Conservation (phyloP, 53 echinoderm and acorn worm species). For the Antedon mediterranea region DNA sequence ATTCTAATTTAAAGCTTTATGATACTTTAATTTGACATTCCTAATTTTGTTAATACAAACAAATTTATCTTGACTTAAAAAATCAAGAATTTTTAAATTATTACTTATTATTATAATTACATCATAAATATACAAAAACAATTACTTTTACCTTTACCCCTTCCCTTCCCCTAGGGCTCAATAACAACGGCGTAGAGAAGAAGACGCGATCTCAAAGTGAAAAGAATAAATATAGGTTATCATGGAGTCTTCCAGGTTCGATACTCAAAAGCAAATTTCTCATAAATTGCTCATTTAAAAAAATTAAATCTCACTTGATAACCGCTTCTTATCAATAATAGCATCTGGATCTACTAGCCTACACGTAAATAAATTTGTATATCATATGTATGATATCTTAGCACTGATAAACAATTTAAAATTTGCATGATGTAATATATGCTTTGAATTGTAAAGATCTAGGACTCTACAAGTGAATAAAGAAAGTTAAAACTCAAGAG, state of each 20-base stretch:
- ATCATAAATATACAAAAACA: too few relatives aligned
- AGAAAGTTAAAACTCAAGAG: too few relatives aligned
- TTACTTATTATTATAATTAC: too few relatives aligned
- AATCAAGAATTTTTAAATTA: too few relatives aligned
- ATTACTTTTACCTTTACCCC: background rate
- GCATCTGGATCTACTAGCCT: background rate
- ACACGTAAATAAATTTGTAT: background rate
- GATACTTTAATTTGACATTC: too few relatives aligned
- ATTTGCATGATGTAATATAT: background rate
- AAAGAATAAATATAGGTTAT: background rate
- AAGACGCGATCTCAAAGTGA: background rate
- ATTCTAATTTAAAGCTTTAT: too few relatives aligned
- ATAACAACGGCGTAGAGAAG: background rate
- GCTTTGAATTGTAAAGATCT: too few relatives aligned
- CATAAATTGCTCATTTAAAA: background rate
- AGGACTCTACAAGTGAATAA: too few relatives aligned
- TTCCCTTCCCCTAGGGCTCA: background rate
- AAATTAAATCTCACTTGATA: background rate
- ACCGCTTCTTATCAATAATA: background rate
- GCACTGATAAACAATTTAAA: background rate
- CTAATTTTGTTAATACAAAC: too few relatives aligned
- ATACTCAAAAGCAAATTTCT: background rate
- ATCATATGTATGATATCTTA: background rate
- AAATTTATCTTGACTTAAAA: too few relatives aligned
- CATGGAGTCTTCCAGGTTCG: background rate